phyloP scores from a whole-genome alignment of 2,113 vertebrate species.

The Bothrops jararaca region DNA sequence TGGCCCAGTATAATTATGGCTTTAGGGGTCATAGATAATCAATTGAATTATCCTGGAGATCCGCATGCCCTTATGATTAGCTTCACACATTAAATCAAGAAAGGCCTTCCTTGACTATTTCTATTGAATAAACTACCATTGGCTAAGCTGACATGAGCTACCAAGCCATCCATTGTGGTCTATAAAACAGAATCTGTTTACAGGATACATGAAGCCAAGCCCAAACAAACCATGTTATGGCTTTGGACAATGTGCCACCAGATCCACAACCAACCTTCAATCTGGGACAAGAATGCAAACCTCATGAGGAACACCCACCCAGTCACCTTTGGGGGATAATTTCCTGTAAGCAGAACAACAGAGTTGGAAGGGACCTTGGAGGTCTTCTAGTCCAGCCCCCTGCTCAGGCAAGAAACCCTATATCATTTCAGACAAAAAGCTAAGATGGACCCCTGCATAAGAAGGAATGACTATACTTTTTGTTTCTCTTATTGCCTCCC shows the following conservation, averaged over 20 bases:
- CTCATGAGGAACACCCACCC: neutral
- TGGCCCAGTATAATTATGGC: neutral
- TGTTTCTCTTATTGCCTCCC: neutral
- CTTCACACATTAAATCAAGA: neutral
- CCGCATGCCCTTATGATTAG: neutral
- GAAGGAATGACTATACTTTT: neutral
- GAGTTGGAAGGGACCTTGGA: no score
- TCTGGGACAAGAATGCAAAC: neutral
- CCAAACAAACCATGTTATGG: neutral
- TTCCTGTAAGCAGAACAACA: no score
- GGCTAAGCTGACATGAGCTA: neutral
- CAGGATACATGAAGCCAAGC: neutral
- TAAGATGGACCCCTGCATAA: neutral
- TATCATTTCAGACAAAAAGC: no score
- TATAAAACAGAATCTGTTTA: neutral
- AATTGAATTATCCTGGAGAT: neutral
- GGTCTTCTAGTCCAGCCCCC: no score
- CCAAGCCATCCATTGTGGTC: neutral
- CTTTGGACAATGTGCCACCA: neutral
- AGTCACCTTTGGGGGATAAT: no score
- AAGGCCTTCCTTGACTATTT: neutral
- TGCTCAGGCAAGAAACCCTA: no score
- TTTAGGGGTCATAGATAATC: neutral
- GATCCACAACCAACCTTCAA: neutral
- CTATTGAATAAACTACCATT: neutral